Conservation (phyloP, 2,797 vertebrate species). For the Ptychobarbus kaznakovi region DNA sequence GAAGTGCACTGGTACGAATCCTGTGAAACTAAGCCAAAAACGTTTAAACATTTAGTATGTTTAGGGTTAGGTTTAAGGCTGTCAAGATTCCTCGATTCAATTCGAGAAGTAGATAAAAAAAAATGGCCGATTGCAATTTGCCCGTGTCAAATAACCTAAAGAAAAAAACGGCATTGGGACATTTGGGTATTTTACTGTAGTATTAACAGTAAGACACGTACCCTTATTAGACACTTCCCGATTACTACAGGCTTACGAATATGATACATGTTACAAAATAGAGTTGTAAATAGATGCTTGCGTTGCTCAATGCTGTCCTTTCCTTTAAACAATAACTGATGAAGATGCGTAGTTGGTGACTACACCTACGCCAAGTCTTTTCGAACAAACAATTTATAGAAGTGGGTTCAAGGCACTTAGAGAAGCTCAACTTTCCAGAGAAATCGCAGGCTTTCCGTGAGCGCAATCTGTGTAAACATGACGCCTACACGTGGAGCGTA, state of each 20-base stretch:
- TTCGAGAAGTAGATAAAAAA: no score
- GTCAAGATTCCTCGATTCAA: no score
- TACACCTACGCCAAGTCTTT: constrained; percentile 61
- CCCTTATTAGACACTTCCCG: background rate
- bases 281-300: background rate
- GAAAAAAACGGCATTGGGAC: background rate
- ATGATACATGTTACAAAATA: constrained; percentile 13
- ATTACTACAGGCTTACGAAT: background rate
- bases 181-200: background rate
- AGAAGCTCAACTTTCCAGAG: constrained; percentile 60
- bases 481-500: constrained; percentile 59
- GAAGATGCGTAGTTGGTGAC: constrained; percentile 57
- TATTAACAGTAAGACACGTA: background rate
- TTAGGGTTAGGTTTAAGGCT: no score
- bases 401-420: constrained; percentile 67
- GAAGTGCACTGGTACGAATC: no score
- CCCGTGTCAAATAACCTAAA: no score
- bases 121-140: no score
- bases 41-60: no score
- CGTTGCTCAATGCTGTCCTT: constrained; percentile 53
- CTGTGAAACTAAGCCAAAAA: no score
- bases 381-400: constrained; percentile 72
- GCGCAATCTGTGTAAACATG: constrained; percentile 60
- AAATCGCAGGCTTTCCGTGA: constrained; percentile 60
- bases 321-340: constrained; percentile 60